These are phyloP conservation scores for Nezara viridula DNA, from an alignment of 2,888 invertebrate species.

Conservation along the genomic window DNA sequence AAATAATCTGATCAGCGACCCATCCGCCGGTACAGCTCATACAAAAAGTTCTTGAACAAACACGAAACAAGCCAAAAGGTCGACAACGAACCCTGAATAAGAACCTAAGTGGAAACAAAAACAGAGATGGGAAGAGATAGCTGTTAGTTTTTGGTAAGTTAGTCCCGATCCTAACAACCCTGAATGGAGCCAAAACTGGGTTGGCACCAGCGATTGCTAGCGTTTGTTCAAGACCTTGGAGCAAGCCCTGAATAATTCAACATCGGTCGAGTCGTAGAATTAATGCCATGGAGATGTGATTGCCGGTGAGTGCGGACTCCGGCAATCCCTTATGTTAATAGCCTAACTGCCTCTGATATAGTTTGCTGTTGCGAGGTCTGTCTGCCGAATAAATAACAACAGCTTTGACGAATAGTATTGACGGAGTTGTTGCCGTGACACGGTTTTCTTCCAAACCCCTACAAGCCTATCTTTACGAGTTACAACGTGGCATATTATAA, in stretches of 20 bases:
- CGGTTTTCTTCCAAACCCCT: background rate
- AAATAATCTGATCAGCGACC: background rate
- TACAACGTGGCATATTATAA: no score
- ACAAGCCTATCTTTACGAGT: background rate
- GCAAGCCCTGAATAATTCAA: constrained; percentile 37
- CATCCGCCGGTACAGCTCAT: background rate
- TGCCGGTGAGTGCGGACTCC: constrained; percentile 6
- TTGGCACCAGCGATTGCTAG: background rate
- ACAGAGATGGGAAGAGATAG: constrained; percentile 22
- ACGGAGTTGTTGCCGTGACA: background rate
- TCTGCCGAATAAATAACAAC: background rate
- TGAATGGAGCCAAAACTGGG: constrained; percentile 7
- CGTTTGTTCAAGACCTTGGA: constrained; percentile 30
- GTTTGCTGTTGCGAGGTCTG: background rate
- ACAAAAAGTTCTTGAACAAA: background rate
- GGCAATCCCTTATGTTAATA: constrained; percentile 40
- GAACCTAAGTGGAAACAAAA: constrained; percentile 27
- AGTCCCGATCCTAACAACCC: background rate
- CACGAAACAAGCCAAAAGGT: background rate
- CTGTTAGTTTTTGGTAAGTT: constrained; percentile 40
- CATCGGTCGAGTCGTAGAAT: constrained; percentile 38
- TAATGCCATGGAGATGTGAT: constrained; percentile 46
- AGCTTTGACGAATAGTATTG: background rate
- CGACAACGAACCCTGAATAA: background rate
- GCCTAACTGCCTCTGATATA: background rate